Evolutionary conservation across 35 echinoderm and acorn worm genomes (phyloP).

Genomic region (Ptychodera flava): DNA sequence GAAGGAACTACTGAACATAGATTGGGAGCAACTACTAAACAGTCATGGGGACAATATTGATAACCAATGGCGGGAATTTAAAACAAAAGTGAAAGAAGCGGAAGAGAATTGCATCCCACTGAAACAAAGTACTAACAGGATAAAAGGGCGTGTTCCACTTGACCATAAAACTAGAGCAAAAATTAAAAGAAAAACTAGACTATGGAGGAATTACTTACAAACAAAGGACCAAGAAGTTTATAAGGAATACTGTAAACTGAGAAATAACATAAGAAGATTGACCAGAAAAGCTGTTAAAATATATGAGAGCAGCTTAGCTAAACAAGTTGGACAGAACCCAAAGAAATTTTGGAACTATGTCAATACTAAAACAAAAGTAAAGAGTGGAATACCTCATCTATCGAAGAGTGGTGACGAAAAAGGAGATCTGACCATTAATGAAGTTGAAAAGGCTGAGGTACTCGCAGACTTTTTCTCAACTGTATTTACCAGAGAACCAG

Average conservation of each 20-base stretch:
- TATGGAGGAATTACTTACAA: not conserved
- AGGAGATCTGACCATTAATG: not conserved
- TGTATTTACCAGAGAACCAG: not conserved
- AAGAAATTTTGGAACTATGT: not conserved
- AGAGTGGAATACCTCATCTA: not conserved
- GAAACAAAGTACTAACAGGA: not conserved
- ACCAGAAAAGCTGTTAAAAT: not conserved
- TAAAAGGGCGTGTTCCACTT: not conserved
- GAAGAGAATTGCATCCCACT: conserved; percentile 1
- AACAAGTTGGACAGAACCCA: not conserved
- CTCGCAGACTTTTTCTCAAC: not conserved
- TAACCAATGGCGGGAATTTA: not conserved
- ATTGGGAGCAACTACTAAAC: not conserved
- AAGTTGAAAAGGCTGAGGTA: not conserved
- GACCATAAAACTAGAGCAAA: not conserved
- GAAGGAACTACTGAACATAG: not conserved
- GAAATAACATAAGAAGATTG: not conserved
- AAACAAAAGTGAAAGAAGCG: not conserved
- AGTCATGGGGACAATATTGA: not conserved
- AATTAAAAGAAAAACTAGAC: not conserved
- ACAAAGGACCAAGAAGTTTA: not conserved
- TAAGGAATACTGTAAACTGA: not conserved
- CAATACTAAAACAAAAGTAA: not conserved
- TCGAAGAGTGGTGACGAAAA: not conserved
- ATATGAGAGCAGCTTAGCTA: not conserved